Conservation (phyloP, 2,797 vertebrate genomes). For the Hapalemur alaotrensis region DNA sequence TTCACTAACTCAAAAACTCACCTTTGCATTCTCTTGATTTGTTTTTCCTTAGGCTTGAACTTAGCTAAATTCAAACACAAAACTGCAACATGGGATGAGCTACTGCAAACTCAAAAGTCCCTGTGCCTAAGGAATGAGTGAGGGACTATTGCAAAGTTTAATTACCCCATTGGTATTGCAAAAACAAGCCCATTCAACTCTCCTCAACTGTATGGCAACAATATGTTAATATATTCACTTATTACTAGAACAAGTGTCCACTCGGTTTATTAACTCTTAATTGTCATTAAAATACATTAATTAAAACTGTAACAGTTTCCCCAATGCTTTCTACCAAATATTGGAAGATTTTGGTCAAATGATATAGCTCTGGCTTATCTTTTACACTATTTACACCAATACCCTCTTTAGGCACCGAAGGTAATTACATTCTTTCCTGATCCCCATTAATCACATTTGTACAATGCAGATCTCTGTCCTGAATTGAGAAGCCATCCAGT, state of each 20-base stretch:
- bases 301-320: constrained; percentile 14
- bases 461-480: background rate
- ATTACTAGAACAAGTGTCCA: constrained; percentile 34
- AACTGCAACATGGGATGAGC: background rate
- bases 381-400: background rate
- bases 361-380: constrained; percentile 6
- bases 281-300: constrained; percentile 47
- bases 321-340: constrained; percentile 11
- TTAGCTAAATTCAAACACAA: constrained; percentile 18
- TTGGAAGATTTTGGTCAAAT: background rate
- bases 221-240: constrained; percentile 28
- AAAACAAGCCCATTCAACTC: background rate
- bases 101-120: background rate
- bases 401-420: background rate
- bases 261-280: constrained; percentile 43
- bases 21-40: background rate
- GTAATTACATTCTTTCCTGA: background rate
- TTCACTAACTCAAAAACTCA: background rate
- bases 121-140: background rate
- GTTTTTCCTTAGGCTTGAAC: background rate
- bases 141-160: background rate
- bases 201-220: constrained; percentile 14
- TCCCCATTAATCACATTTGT: background rate
- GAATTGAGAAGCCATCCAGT: background rate
- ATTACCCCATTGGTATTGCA: background rate